Evolutionary conservation across 30 jellyfish, hydroid and myxozoan genomes (phyloP).

Genomic region (Clytia hemisphaerica): DNA sequence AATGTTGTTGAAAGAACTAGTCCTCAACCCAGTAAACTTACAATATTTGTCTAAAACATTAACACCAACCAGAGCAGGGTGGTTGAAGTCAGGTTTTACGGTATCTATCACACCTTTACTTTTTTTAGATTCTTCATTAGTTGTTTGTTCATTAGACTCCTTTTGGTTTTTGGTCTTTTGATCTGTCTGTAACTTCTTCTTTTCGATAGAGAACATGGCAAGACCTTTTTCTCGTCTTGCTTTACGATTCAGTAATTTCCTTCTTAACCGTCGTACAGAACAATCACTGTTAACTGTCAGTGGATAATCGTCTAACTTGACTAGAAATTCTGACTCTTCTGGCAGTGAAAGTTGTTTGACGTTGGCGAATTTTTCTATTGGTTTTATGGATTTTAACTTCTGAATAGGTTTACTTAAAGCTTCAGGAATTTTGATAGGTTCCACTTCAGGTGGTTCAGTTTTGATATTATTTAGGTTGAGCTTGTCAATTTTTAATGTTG

Average conservation of each 20-base stretch:
- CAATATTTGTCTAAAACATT: conserved; percentile 75
- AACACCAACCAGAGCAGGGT: conserved; percentile 91
- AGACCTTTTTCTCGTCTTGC: conserved; percentile 72
- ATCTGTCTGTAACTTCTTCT: no score
- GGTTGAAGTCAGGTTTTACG: conserved; percentile 26
- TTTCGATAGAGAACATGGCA: conserved; percentile 63
- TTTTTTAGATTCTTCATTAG: not conserved
- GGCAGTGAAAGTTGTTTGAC: conserved; percentile 38
- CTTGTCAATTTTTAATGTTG: not conserved
- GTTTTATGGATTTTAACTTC: not conserved
- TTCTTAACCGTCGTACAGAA: conserved; percentile 59
- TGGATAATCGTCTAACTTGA: conserved; percentile 45
- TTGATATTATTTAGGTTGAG: not conserved
- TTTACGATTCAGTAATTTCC: conserved; percentile 60
- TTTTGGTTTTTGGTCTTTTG: no score
- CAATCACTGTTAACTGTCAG: conserved; percentile 54
- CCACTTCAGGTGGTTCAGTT: conserved; percentile 1
- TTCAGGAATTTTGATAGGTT: no score
- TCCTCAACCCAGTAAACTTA: not conserved
- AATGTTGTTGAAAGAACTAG: not conserved
- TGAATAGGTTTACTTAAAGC: no score
- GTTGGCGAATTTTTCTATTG: not conserved
- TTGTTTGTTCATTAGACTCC: no score
- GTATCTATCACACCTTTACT: not conserved
- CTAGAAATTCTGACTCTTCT: conserved; percentile 69